Base-by-base conservation (phyloP, 2,888 invertebrate species). In the Antheraea assamensis region DNA sequence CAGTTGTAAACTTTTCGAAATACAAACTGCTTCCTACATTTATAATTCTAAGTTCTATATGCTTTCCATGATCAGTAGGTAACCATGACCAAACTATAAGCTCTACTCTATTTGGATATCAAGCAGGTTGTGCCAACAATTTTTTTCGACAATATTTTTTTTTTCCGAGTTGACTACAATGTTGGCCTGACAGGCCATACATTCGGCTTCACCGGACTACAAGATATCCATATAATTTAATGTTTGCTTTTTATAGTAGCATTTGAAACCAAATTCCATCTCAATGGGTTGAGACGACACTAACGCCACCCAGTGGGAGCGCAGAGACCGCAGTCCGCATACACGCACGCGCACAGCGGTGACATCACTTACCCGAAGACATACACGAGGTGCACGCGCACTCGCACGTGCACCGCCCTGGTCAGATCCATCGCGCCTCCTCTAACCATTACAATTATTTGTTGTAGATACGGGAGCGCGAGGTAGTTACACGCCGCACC, bases 391-490 rank as follows among this genome's bases (percentile, higher is more conserved):
- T 72, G 58, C n/a, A 47, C 71, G 15, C 30, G 64, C 71, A 15
- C 66, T 58, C 64, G 47, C 73, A 64, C 49, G 49, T 52, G 21
- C 71, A 74, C 71, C 71, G 64, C n/a, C 8, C 42, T 47, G 17
- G 2, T 42, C 13, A 35, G 80, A 72, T 27, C 79, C 70, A 27
- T 42, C 74, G 15, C 71, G 74, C 78, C 78, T 68, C 79, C 75
- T 71, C 49, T 30, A 35, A 30, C 47, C 30, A 30, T 49, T 52
- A 47, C 71, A 27, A 49, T 47, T n/a, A 49, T 31, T 15, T 27
- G 31, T n/a, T 17, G 13, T 58, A 58, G 24, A 58, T 13, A 58
- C 58, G 35, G 8, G 19, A 73, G 70, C 74, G 17, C n/a, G 30
- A 30, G 27, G 61, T 17, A 27, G 1, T 2, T 13, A 66, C 27